Percentiles rank a stretch among this genome's conserved stretches.
Evolutionary conservation across 2,113 vertebrate species (phyloP).

Genomic region (Scytalopus superciliaris): DNA sequence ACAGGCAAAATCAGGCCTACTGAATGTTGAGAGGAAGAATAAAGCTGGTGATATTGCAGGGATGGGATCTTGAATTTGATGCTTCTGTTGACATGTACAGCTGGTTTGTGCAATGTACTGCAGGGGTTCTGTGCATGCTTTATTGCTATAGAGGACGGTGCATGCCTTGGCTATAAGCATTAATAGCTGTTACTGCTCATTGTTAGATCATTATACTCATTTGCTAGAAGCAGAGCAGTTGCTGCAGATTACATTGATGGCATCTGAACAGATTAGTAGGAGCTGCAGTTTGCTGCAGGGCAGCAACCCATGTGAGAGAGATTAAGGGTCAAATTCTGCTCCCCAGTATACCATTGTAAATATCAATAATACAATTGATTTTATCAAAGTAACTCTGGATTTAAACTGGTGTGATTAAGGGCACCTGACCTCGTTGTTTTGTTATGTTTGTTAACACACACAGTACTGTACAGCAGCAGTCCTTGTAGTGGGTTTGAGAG

Average conservation of each 20-base stretch:
- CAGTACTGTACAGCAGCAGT: neutral
- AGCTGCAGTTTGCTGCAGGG: constrained; percentile 14
- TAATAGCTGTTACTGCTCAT: neutral
- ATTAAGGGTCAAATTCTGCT: constrained; percentile 40
- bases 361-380: constrained; percentile 34
- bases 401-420: constrained; percentile 46
- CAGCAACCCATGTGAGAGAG: neutral
- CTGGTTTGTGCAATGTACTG: neutral
- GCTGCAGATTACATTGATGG: neutral
- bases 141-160: neutral
- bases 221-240: neutral
- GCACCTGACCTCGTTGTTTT: neutral
- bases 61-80: neutral
- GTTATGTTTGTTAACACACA: constrained; percentile 27
- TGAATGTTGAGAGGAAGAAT: neutral
- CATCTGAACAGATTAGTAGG: neutral
- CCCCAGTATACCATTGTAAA: neutral
- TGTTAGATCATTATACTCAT: neutral
- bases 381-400: constrained; percentile 20
- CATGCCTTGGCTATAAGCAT: neutral
- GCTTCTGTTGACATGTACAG: neutral
- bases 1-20: neutral
- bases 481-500: neutral
- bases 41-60: neutral
- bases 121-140: neutral